Evolutionary conservation across 2,113 vertebrate genomes (phyloP).

Genomic region (Cochlearius cochlearius): DNA sequence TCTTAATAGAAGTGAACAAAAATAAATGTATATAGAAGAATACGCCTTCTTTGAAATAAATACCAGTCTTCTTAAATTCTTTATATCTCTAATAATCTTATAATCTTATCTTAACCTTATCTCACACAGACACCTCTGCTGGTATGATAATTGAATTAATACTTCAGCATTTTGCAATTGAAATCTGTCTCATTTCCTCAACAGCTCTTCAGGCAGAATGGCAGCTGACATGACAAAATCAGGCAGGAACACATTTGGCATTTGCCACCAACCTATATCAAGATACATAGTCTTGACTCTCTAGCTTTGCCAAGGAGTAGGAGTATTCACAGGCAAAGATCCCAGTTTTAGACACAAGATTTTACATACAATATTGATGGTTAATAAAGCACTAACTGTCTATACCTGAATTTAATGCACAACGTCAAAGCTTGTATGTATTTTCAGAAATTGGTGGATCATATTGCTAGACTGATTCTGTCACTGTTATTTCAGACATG

Average conservation of each 20-base stretch:
- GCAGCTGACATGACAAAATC: constrained; percentile 19
- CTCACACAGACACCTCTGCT: not conserved
- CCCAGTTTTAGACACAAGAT: not conserved
- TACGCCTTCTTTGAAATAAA: not conserved
- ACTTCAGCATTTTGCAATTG: not conserved
- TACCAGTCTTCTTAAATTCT: not conserved
- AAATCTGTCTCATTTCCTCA: constrained; percentile 12
- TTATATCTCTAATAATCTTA: not conserved
- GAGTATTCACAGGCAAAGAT: constrained; percentile 9
- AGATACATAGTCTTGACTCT: not conserved
- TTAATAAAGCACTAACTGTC: constrained; percentile 11
- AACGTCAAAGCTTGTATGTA: not conserved
- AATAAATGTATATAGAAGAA: not conserved
- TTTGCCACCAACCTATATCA: constrained; percentile 22
- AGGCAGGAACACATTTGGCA: constrained; percentile 24
- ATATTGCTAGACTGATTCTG: not conserved
- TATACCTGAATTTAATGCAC: not conserved
- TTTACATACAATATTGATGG: not conserved
- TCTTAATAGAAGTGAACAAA: not conserved
- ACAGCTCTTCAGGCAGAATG: not conserved
- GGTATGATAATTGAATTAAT: not conserved
- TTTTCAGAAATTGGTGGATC: not conserved
- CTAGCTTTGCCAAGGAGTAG: constrained; percentile 28
- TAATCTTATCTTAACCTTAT: not conserved
- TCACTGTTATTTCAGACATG: not conserved